These are phyloP conservation scores for Brienomyrus brachyistius DNA, from an alignment of 2,113 vertebrate species.

Conservation along the genomic window DNA sequence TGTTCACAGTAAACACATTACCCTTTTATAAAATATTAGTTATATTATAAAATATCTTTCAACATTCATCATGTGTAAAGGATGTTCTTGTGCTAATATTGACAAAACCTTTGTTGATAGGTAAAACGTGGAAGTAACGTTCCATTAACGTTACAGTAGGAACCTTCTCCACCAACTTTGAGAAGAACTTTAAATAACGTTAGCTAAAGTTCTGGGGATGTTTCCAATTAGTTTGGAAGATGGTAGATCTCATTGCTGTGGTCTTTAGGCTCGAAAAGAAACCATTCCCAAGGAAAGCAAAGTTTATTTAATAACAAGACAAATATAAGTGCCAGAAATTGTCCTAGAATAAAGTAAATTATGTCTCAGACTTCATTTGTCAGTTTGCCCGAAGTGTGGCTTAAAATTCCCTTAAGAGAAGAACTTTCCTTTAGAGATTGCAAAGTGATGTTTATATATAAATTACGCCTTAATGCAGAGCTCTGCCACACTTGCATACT, in stretches of 20 bases:
- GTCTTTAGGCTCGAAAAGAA: neutral
- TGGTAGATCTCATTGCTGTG: neutral
- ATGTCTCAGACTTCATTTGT: neutral
- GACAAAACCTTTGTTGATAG: neutral
- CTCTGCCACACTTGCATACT: neutral
- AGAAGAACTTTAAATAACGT: neutral
- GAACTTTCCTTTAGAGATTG: neutral
- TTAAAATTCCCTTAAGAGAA: neutral
- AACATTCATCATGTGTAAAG: neutral
- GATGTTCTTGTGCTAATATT: neutral
- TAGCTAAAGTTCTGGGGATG: neutral
- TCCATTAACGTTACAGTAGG: neutral
- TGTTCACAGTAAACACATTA: neutral
- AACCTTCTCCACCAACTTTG: neutral
- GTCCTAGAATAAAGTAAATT: neutral
- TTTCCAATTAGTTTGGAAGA: neutral
- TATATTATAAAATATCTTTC: neutral
- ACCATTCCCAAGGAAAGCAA: neutral
- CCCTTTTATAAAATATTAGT: neutral
- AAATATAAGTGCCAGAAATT: neutral
- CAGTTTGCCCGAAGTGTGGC: neutral
- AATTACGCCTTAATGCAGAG: neutral
- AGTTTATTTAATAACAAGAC: neutral
- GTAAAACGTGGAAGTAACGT: neutral
- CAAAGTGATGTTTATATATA: neutral